phyloP scores from a whole-genome alignment of 1,140 invertebrate genomes.

The Drosophila athabasca region DNA sequence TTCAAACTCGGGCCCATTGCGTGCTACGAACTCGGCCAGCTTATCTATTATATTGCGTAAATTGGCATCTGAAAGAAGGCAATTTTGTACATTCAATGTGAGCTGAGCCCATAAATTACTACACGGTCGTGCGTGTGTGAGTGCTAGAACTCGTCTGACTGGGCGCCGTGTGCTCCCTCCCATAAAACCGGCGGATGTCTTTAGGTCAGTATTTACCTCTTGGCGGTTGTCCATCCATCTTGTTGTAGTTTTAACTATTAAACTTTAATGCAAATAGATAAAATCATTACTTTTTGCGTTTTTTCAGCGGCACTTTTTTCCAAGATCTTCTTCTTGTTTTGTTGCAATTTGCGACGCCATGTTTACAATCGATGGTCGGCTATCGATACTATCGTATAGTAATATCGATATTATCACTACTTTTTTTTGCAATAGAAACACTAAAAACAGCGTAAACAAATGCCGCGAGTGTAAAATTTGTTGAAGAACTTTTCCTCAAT shows the following conservation, averaged over 20 bases:
- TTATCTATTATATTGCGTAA: slow-evolving; percentile 97
- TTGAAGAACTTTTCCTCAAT: not conserved
- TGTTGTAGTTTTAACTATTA: slow-evolving; percentile 29
- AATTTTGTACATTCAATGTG: slow-evolving; percentile 27
- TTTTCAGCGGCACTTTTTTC: slow-evolving; percentile 48
- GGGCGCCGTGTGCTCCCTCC: not conserved
- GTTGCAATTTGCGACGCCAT: slow-evolving; percentile 13
- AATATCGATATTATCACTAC: no score
- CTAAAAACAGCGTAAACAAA: slow-evolving; percentile 6
- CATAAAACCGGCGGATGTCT: not conserved
- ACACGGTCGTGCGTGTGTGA: slow-evolving; percentile 17
- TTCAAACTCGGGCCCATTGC: slow-evolving; percentile 99
- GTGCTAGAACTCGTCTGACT: not conserved
- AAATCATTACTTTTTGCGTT: slow-evolving; percentile 52
- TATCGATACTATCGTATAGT: no score
- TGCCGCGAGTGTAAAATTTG: not conserved
- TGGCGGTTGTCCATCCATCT: slow-evolving; percentile 69
- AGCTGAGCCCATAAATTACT: slow-evolving; percentile 30
- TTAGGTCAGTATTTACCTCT: slow-evolving; percentile 33
- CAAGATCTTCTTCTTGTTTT: slow-evolving; percentile 20
- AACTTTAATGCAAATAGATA: slow-evolving; percentile 36
- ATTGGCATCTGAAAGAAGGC: slow-evolving; percentile 65
- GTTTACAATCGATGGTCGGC: slow-evolving; percentile 3
- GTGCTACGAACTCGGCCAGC: slow-evolving; percentile 98
- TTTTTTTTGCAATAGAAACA: no score